Conservation (phyloP, 1,140 invertebrate species). For the Drosophila kepulauana region DNA sequence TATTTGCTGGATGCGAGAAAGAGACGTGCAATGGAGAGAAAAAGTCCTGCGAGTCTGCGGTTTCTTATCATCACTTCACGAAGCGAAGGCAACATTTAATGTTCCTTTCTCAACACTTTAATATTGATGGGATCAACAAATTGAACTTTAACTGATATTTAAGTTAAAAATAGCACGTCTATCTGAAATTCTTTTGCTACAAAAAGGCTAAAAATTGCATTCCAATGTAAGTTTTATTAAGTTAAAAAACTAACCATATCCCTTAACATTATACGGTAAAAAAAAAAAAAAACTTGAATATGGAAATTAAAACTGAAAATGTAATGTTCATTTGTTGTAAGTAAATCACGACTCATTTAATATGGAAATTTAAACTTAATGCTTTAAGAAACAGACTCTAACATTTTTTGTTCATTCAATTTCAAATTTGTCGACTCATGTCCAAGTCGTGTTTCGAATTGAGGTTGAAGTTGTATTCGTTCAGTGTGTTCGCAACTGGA, state of each 20-base stretch:
- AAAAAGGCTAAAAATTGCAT: too few relatives aligned
- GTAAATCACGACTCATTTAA: too few relatives aligned
- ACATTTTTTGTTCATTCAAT: conserved; percentile 16
- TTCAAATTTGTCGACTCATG: conserved; percentile 35
- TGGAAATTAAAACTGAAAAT: too few relatives aligned
- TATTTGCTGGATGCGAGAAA: conserved; percentile 24
- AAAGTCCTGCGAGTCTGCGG: neutral
- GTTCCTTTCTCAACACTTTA: neutral
- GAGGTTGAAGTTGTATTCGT: conserved; percentile 15
- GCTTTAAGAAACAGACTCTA: too few relatives aligned
- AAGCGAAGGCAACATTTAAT: neutral
- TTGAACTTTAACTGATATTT: conserved; percentile 24
- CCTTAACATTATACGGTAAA: too few relatives aligned
- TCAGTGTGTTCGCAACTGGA: conserved; percentile 4
- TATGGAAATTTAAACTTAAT: too few relatives aligned
- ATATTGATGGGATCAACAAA: neutral
- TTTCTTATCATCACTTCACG: conserved; percentile 22
- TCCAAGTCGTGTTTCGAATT: conserved; percentile 19
- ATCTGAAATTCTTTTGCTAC: too few relatives aligned
- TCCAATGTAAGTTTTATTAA: too few relatives aligned
- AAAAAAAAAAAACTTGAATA: too few relatives aligned
- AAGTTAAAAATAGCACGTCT: conserved; percentile 16
- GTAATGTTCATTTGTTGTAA: too few relatives aligned
- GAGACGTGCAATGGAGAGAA: neutral
- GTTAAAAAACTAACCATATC: too few relatives aligned